These are phyloP conservation scores for Diorhabda elongata DNA, from an alignment of 1,140 invertebrate species.

Conservation along the genomic window DNA sequence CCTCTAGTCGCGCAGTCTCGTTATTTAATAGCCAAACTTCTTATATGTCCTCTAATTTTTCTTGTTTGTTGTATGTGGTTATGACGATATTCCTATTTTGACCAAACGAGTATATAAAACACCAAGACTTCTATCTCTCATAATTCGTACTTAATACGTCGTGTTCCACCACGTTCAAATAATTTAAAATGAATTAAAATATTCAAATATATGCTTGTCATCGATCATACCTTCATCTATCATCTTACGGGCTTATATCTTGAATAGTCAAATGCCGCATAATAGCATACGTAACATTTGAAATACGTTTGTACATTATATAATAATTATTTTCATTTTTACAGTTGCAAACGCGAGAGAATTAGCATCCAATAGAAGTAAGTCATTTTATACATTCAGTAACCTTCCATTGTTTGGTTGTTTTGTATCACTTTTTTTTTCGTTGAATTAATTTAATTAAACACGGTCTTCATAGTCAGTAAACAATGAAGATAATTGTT, in stretches of 20 bases:
- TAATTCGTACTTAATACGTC: too few species aligned
- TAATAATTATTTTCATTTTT: constrained; percentile 11
- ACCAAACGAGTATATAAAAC: too few species aligned
- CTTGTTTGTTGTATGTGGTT: too few species aligned
- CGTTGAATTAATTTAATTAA: background rate
- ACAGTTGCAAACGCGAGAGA: background rate
- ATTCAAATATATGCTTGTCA: too few species aligned
- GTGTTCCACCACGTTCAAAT: too few species aligned
- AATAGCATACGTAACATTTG: background rate
- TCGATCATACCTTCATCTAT: background rate
- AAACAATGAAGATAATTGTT: background rate
- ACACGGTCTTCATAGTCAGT: background rate
- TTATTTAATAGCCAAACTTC: too few species aligned
- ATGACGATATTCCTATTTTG: too few species aligned
- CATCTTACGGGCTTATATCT: background rate
- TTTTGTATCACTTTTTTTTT: constrained; percentile 26
- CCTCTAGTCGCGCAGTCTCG: too few species aligned
- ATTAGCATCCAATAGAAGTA: constrained; percentile 35
- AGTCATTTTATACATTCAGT: constrained; percentile 32
- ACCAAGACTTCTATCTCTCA: too few species aligned
- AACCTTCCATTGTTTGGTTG: constrained; percentile 26
- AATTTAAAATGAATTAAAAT: too few species aligned
- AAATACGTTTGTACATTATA: background rate
- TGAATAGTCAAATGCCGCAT: background rate
- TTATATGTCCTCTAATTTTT: too few species aligned